Conservation (phyloP, 1,140 invertebrate species). For the Notospermus geniculatus region DNA sequence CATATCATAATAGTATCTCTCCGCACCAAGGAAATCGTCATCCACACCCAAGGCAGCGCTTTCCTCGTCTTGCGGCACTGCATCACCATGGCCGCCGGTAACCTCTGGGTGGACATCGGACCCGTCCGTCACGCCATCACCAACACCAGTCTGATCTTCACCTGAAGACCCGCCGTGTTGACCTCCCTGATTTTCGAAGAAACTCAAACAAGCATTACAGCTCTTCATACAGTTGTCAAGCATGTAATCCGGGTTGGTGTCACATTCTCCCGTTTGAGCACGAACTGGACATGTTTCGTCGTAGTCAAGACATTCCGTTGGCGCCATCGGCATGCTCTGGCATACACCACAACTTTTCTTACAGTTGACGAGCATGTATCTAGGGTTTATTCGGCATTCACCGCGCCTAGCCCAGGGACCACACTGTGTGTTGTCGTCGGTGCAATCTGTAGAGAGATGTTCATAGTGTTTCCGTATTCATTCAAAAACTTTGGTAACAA, state of each 20-base stretch:
- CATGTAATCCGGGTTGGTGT: constrained; percentile 16
- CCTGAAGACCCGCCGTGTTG: too few species aligned
- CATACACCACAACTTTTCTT: constrained; percentile 27
- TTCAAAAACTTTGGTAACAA: too few species aligned
- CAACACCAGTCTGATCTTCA: too few species aligned
- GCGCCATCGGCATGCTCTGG: not conserved
- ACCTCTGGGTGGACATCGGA: too few species aligned
- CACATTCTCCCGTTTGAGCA: constrained; percentile 15
- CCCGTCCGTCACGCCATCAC: too few species aligned
- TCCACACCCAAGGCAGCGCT: too few species aligned
- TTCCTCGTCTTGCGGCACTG: too few species aligned
- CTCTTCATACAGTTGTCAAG: constrained; percentile 11
- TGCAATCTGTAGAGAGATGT: constrained; percentile 15
- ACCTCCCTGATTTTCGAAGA: too few species aligned
- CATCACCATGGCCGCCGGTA: too few species aligned
- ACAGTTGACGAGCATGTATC: constrained; percentile 29
- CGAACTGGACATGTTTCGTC: constrained; percentile 7
- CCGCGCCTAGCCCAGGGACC: constrained; percentile 21
- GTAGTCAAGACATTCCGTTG: constrained; percentile 11
- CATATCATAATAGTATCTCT: too few species aligned
- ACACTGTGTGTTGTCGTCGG: constrained; percentile 25
- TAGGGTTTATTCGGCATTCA: constrained; percentile 26
- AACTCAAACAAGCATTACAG: constrained; percentile 13
- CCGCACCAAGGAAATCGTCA: too few species aligned
- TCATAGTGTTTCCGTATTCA: not conserved